A percentile compares a stretch with the other conserved stretches of the same genome.
These are phyloP conservation scores for Hirudo medicinalis DNA, from an alignment of 1,140 invertebrate species.

Conservation along the genomic window DNA sequence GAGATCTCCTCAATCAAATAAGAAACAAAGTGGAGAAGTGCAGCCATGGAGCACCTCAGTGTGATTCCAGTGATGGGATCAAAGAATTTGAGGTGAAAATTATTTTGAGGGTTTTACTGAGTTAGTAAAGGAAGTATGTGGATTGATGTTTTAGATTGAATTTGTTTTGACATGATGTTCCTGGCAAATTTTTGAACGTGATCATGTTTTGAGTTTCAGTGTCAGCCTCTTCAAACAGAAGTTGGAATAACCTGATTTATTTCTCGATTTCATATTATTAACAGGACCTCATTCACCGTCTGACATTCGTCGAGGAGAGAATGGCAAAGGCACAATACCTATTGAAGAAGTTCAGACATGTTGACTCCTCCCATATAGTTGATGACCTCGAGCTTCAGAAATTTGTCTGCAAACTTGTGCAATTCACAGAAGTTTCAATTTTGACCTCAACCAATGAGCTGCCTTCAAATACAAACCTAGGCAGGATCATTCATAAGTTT, in stretches of 20 bases:
- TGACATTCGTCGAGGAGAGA: slow-evolving; percentile 49
- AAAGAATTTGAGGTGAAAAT: not conserved
- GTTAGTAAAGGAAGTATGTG: not conserved
- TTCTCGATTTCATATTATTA: slow-evolving; percentile 16
- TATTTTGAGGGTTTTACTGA: too few relatives aligned
- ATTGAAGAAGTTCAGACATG: slow-evolving; percentile 47
- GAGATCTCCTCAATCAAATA: too few relatives aligned
- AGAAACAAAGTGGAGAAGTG: too few relatives aligned
- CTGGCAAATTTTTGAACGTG: too few relatives aligned
- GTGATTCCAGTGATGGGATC: not conserved
- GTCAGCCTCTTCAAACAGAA: too few relatives aligned
- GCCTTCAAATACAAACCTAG: slow-evolving; percentile 26
- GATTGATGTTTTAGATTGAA: not conserved
- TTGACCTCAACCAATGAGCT: not conserved
- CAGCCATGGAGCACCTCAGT: too few relatives aligned
- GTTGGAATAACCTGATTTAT: too few relatives aligned
- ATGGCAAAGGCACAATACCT: slow-evolving; percentile 54
- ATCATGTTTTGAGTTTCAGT: too few relatives aligned
- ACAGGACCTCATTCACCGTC: slow-evolving; percentile 49
- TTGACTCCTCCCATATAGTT: slow-evolving; percentile 27
- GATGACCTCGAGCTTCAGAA: slow-evolving; percentile 32
- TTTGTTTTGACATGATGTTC: too few relatives aligned
- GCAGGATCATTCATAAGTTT: slow-evolving; percentile 48
- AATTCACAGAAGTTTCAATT: slow-evolving; percentile 46
- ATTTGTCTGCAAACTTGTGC: slow-evolving; percentile 48